These are phyloP conservation scores for Pedetes capensis DNA, from an alignment of 2,113 vertebrate species.

Conservation along the genomic window DNA sequence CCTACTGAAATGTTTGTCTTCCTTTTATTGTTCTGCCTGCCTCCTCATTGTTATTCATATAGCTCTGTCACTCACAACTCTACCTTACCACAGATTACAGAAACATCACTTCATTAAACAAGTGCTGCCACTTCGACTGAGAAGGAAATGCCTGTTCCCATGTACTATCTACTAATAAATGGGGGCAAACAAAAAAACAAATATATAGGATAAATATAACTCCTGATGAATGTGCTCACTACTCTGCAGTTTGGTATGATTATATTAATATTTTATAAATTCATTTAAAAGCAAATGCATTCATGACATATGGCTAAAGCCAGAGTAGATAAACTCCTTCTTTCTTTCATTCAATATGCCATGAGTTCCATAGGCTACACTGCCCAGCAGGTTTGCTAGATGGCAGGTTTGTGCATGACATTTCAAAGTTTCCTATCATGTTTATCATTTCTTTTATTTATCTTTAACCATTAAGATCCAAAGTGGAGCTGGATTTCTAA, in stretches of 20 bases:
- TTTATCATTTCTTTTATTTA: conserved; percentile 53
- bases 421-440: conserved; percentile 49
- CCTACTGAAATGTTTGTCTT: conserved; percentile 60
- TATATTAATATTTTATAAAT: conserved; percentile 78
- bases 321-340: conserved; percentile 47
- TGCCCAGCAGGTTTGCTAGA: conserved; percentile 37
- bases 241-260: conserved; percentile 60
- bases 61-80: conserved; percentile 64
- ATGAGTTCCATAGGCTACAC: conserved; percentile 33
- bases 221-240: conserved; percentile 58
- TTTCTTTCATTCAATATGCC: conserved; percentile 49
- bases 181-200: conserved; percentile 66
- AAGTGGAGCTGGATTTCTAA: conserved; percentile 25
- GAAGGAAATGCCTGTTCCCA: conserved; percentile 60
- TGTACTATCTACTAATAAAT: conserved; percentile 68
- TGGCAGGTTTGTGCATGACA: not conserved
- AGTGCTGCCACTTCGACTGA: conserved; percentile 46
- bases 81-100: conserved; percentile 65
- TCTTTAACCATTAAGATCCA: conserved; percentile 42
- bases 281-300: conserved; percentile 69
- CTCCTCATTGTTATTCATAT: conserved; percentile 66
- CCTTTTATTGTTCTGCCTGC: conserved; percentile 55
- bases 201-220: conserved; percentile 69
- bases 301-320: conserved; percentile 58
- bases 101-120: conserved; percentile 70